These are phyloP conservation scores for Atrina japonica DNA, from an alignment of 2,888 invertebrate species.

Conservation along the genomic window DNA sequence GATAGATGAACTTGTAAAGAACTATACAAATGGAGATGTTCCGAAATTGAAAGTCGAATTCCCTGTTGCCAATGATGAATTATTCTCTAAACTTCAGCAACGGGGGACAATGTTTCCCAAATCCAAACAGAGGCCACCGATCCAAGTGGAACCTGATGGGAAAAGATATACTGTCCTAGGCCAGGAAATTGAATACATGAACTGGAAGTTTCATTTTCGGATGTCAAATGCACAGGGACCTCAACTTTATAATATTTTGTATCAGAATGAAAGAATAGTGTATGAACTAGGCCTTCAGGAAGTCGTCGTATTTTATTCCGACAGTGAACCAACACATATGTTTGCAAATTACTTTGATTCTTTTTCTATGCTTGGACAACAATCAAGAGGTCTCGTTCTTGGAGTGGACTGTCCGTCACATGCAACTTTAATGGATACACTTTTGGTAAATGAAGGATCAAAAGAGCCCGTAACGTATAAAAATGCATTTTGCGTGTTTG, in stretches of 20 bases:
- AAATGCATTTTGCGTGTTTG: conserved; percentile 71
- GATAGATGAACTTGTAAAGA: conserved; percentile 34
- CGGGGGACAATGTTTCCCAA: conserved; percentile 52
- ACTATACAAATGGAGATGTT: neutral
- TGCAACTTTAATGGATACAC: conserved; percentile 59
- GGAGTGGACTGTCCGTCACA: conserved; percentile 74
- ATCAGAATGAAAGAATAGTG: conserved; percentile 64
- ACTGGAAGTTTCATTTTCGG: conserved; percentile 72
- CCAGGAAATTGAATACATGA: conserved; percentile 65
- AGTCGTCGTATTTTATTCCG: conserved; percentile 69
- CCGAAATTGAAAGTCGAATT: conserved; percentile 35
- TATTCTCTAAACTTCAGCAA: conserved; percentile 44
- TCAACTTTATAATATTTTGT: conserved; percentile 67
- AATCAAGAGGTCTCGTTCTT: conserved; percentile 58
- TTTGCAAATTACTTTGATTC: conserved; percentile 67
- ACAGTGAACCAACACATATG: conserved; percentile 50
- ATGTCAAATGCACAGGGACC: conserved; percentile 69
- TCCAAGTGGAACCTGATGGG: conserved; percentile 69
- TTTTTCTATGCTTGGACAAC: conserved; percentile 57
- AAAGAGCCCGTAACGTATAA: conserved; percentile 30
- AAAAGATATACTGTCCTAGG: conserved; percentile 69
- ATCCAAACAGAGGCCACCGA: conserved; percentile 55
- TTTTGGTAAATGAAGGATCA: conserved; percentile 43
- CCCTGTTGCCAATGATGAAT: conserved; percentile 47
- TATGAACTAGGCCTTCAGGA: conserved; percentile 75